Conservation (phyloP, 1,140 invertebrate species). For the Chironomus striatipennis region DNA sequence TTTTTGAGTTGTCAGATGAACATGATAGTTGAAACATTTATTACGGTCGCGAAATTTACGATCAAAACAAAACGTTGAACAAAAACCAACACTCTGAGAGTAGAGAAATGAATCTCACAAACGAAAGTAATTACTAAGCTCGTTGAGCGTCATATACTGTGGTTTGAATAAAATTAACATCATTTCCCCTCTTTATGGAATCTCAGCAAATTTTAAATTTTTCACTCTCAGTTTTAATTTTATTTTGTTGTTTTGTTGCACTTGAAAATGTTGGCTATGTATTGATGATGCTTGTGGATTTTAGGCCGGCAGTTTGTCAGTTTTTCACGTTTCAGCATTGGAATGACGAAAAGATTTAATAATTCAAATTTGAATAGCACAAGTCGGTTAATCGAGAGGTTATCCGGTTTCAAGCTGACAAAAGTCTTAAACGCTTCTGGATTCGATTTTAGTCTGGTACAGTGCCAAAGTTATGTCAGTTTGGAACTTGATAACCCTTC, state of each 20-base stretch:
- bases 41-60: background rate
- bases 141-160: background rate
- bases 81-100: background rate
- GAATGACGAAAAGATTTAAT: no score
- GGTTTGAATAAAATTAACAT: background rate
- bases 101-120: background rate
- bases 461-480: no score
- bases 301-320: no score
- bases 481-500: no score
- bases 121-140: background rate
- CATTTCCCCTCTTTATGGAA: constrained; percentile 13
- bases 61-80: background rate
- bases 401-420: no score
- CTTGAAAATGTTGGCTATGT: background rate
- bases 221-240: background rate
- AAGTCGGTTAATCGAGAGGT: no score
- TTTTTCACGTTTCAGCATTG: no score
- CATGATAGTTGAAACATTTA: background rate
- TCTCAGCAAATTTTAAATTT: no score
- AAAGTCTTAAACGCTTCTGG: no score
- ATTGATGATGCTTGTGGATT: no score
- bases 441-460: no score
- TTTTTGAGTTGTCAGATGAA: constrained; percentile 1
- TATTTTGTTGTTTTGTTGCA: background rate
- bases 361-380: no score